A percentile compares a stretch with the other conserved stretches of the same genome.
phyloP scores from a whole-genome alignment of 2,888 invertebrate genomes.

The Clusia tigrina region DNA sequence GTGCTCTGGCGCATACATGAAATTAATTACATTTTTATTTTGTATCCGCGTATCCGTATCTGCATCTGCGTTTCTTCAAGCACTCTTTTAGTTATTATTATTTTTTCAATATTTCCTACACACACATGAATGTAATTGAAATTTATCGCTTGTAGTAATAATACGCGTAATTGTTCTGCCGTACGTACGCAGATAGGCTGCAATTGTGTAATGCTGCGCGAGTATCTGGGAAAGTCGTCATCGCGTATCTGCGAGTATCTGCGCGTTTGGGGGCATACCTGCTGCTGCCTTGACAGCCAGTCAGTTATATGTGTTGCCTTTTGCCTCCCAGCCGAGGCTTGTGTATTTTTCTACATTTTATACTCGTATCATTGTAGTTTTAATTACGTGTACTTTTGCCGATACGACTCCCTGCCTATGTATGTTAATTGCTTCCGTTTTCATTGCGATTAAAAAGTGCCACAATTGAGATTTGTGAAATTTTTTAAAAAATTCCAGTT shows the following conservation, averaged over 20 bases:
- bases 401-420: background rate
- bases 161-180: slow-evolving; percentile 3
- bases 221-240: background rate
- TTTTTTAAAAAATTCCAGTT: too few species aligned
- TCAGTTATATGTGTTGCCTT: too few species aligned
- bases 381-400: slow-evolving; percentile 51
- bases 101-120: background rate
- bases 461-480: too few species aligned
- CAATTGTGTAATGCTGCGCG: too few species aligned
- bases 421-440: slow-evolving; percentile 17
- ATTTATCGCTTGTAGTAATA: slow-evolving; percentile 3
- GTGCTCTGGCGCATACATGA: background rate
- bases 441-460: background rate
- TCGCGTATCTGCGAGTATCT: background rate
- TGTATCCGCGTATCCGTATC: background rate
- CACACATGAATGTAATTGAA: background rate
- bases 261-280: background rate
- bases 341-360: slow-evolving; percentile 43
- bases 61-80: slow-evolving; percentile 3
- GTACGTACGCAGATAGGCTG: too few species aligned
- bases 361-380: slow-evolving; percentile 56
- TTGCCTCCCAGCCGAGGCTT: background rate
- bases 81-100: background rate
- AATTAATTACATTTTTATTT: slow-evolving; percentile 5
- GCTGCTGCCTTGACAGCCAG: too few species aligned